These are phyloP conservation scores for Operophtera brumata DNA, from an alignment of 2,888 invertebrate species.

Conservation along the genomic window DNA sequence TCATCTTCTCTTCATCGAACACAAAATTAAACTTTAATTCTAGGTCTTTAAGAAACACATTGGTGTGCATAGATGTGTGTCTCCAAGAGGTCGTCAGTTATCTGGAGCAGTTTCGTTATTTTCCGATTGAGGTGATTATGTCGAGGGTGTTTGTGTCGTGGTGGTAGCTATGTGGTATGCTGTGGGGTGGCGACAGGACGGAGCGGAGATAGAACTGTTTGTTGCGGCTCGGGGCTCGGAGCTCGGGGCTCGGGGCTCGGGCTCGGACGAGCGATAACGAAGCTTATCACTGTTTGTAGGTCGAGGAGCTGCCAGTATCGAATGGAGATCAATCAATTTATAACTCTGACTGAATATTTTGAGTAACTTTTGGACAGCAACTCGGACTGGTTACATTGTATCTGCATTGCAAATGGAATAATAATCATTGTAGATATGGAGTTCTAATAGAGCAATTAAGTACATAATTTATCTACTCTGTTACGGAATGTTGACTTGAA, in stretches of 20 bases:
- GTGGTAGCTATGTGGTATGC: neutral
- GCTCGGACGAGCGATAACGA: constrained; percentile 8
- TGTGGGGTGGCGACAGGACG: constrained; percentile 1
- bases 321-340: neutral
- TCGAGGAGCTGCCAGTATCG: neutral
- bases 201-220: neutral
- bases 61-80: constrained; percentile 29
- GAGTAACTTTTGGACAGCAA: neutral
- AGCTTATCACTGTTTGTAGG: constrained; percentile 19
- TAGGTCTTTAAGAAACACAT: constrained; percentile 5
- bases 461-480: neutral
- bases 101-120: constrained; percentile 61
- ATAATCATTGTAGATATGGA: neutral
- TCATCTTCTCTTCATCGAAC: constrained; percentile 30
- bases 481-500: too few relatives aligned
- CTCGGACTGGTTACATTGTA: neutral
- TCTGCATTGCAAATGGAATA: neutral
- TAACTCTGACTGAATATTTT: neutral
- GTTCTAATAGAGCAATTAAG: neutral
- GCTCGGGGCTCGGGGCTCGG: neutral
- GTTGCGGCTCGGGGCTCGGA: neutral
- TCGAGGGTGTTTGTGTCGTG: constrained; percentile 25
- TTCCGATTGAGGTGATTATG: constrained; percentile 66
- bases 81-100: constrained; percentile 48
- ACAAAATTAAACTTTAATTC: constrained; percentile 21